phyloP scores from a whole-genome alignment of 2,113 vertebrate genomes.

The Podilymbus podiceps region DNA sequence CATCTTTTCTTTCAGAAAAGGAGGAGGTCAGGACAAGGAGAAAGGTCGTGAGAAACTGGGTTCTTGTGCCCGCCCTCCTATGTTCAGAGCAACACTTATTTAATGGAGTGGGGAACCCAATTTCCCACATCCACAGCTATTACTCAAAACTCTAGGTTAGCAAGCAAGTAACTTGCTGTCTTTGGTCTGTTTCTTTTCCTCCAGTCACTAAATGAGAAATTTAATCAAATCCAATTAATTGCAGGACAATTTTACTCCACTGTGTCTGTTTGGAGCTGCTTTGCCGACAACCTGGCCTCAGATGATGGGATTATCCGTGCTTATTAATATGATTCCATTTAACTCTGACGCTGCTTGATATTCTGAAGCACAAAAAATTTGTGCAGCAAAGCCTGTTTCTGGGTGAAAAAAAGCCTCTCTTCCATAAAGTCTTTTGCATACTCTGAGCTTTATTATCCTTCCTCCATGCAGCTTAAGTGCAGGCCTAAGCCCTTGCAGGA shows the following conservation, averaged over 20 bases:
- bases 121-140: not conserved
- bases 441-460: not conserved
- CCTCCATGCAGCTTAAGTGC: not conserved
- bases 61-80: fast-evolving
- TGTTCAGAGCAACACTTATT: not conserved
- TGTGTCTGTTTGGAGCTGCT: not conserved
- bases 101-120: not conserved
- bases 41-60: not conserved
- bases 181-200: not conserved
- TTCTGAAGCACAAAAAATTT: not conserved
- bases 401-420: not conserved
- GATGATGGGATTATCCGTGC: conserved; percentile 41
- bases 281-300: not conserved
- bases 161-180: not conserved
- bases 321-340: conserved; percentile 29
- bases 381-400: not conserved
- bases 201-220: conserved; percentile 13
- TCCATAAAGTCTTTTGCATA: not conserved
- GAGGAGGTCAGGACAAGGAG: not conserved
- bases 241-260: not conserved
- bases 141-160: not conserved
- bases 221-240: conserved; percentile 36
- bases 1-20: not conserved
- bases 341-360: not conserved
- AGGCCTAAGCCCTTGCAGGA: not conserved